Percentiles rank a stretch among this genome's conserved stretches.
Conservation (phyloP, 2,113 vertebrate genomes). For the Pycnonotus jocosus region DNA sequence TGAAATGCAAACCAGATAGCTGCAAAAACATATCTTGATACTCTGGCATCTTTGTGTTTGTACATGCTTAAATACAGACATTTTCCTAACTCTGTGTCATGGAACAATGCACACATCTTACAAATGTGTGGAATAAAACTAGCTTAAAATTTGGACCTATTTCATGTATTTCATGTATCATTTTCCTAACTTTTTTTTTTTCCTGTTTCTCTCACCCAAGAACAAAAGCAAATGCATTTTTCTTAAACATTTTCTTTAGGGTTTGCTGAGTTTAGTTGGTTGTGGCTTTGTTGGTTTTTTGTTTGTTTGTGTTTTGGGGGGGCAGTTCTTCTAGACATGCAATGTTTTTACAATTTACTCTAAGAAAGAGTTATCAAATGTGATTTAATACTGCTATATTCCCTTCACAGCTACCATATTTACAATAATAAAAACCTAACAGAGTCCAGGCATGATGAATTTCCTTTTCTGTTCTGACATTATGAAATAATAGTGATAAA, state of each 20-base stretch:
- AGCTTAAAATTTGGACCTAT: not conserved
- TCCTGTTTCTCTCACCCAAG: not conserved
- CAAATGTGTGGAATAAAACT: not conserved
- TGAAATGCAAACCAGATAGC: not conserved
- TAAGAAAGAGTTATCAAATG: not conserved
- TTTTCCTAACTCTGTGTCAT: not conserved
- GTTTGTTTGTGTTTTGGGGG: not conserved
- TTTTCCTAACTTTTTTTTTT: not conserved
- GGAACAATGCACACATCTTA: not conserved
- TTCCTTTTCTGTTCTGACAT: not conserved
- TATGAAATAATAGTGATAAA: conserved; percentile 14
- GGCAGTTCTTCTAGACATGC: not conserved
- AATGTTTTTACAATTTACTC: not conserved
- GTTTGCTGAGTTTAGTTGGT: not conserved
- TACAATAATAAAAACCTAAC: conserved; percentile 2
- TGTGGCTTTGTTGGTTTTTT: not conserved
- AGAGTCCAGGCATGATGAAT: not conserved
- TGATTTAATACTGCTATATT: not conserved
- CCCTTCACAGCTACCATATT: not conserved
- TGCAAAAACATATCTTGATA: not conserved
- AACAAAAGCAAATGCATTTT: not conserved
- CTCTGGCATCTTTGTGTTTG: not conserved
- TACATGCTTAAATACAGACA: not conserved
- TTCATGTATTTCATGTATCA: not conserved
- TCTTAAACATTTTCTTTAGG: not conserved